phyloP scores from a whole-genome alignment of 2,888 invertebrate genomes.

The Tenthredo distinguenda region DNA sequence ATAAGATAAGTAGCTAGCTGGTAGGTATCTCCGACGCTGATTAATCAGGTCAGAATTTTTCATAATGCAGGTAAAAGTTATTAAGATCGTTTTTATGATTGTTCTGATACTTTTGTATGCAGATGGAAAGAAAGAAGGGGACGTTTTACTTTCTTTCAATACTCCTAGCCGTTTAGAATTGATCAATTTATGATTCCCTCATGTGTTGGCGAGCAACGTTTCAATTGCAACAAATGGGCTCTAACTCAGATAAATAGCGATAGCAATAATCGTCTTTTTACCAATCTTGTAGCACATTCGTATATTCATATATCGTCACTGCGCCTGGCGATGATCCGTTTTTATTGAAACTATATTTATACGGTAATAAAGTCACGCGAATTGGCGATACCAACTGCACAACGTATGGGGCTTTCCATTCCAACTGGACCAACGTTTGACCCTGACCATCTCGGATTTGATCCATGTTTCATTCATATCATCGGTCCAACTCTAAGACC shows the following conservation, averaged over 20 bases:
- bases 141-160: neutral
- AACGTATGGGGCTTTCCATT: neutral
- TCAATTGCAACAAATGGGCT: conserved; percentile 35
- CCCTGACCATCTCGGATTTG: neutral
- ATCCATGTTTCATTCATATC: neutral
- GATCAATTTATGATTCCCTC: conserved; percentile 10
- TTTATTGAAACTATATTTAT: conserved; percentile 30
- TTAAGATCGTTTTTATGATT: neutral
- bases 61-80: neutral
- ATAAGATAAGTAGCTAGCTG: conserved; percentile 29
- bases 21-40: neutral
- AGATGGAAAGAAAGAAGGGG: neutral
- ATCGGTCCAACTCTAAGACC: too few relatives aligned
- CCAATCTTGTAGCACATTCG: neutral
- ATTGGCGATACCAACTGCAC: neutral
- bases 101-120: neutral
- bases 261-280: conserved; percentile 30
- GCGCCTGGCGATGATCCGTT: neutral
- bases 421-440: neutral
- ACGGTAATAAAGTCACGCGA: neutral
- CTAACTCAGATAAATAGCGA: conserved; percentile 42
- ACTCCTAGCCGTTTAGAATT: neutral
- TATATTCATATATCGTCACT: neutral
- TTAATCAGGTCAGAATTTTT: conserved; percentile 32
- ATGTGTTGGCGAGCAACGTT: conserved; percentile 15